Evolutionary conservation across 2,113 vertebrate species (phyloP).

Genomic region (Chionomys nivalis): DNA sequence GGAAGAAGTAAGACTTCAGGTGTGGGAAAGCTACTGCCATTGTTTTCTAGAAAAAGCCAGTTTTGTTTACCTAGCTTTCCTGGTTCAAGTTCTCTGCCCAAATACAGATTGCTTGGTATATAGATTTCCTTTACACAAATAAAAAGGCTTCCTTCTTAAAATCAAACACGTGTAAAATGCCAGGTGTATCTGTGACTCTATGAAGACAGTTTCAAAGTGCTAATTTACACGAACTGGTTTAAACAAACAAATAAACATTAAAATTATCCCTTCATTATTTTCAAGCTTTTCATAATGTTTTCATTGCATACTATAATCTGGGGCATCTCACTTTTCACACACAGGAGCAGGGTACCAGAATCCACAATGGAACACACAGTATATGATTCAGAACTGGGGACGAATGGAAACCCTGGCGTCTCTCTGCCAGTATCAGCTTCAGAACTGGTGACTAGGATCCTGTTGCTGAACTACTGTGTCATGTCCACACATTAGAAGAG

Average conservation of each 20-base stretch:
- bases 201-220: neutral
- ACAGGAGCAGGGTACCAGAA: neutral
- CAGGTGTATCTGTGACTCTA: neutral
- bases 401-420: neutral
- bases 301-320: conserved; percentile 19
- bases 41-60: neutral
- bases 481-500: neutral
- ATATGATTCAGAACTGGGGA: neutral
- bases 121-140: neutral
- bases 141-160: neutral
- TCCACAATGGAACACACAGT: neutral
- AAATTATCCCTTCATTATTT: conserved; percentile 1
- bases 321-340: conserved; percentile 5
- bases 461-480: neutral
- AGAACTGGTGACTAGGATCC: neutral
- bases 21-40: neutral
- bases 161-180: neutral
- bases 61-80: conserved; percentile 8
- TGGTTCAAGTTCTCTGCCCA: neutral
- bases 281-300: conserved; percentile 31
- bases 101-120: neutral
- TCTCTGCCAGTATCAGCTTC: neutral
- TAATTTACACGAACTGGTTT: neutral
- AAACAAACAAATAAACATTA: conserved; percentile 23
- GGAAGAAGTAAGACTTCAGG: neutral